A percentile compares a stretch with the other conserved stretches of the same genome.
Conservation (phyloP, 2,113 vertebrate genomes). For the Bolborhynchus lineola region DNA sequence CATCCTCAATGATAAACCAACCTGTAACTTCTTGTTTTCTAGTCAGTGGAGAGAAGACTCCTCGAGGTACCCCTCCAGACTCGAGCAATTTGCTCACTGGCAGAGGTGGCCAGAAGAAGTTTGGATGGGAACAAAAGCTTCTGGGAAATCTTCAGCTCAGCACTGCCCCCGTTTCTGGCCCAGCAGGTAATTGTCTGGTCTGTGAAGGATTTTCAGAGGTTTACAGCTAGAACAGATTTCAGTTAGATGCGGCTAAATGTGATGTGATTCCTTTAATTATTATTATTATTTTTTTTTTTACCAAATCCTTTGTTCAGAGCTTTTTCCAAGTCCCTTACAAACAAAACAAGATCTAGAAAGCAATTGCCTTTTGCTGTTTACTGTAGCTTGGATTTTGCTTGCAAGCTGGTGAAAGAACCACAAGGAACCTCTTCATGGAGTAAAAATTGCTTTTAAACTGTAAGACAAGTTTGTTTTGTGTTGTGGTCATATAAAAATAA, state of each 20-base stretch:
- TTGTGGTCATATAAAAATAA: background rate
- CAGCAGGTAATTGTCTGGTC: conserved; percentile 65
- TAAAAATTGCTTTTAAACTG: background rate
- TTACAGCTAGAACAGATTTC: background rate
- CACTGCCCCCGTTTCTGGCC: conserved; percentile 61
- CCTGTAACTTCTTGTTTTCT: conserved; percentile 51
- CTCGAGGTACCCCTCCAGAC: conserved; percentile 35
- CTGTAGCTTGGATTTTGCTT: background rate
- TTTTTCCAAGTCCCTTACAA: background rate
- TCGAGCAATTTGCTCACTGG: conserved; percentile 70
- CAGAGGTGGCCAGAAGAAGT: conserved; percentile 43
- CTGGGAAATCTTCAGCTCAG: conserved; percentile 34
- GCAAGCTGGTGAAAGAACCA: background rate
- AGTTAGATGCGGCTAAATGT: background rate
- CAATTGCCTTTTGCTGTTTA: background rate
- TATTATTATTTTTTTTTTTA: background rate
- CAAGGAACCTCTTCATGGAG: background rate
- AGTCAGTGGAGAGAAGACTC: conserved; percentile 73
- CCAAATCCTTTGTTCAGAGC: background rate
- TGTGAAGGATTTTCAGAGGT: background rate
- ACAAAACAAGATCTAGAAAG: background rate
- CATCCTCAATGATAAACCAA: background rate
- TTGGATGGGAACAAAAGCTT: conserved; percentile 57
- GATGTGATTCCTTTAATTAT: background rate
- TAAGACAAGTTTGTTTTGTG: background rate